phyloP scores from a whole-genome alignment of 30 jellyfish, hydroid and myxozoan species.

The Turritopsis rubra region DNA sequence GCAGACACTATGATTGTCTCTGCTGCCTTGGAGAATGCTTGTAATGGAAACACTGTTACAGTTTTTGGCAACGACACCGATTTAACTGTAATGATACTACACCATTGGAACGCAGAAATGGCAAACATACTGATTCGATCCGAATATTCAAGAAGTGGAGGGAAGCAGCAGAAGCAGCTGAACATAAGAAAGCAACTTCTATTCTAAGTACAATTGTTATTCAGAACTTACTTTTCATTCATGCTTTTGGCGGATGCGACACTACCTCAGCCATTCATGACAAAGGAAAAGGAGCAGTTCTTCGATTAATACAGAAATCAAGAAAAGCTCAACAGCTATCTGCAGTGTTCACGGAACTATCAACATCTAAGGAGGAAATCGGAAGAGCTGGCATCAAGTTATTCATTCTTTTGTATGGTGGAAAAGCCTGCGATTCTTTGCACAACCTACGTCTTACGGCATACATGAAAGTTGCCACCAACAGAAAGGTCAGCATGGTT shows the following conservation, averaged over 20 bases:
- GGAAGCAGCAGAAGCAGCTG: not conserved
- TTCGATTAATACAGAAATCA: not conserved
- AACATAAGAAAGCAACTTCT: not conserved
- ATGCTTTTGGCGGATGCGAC: slow-evolving; percentile 39
- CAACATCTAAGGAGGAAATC: not conserved
- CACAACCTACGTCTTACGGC: not conserved
- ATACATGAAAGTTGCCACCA: slow-evolving; percentile 24
- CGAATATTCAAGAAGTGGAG: not conserved
- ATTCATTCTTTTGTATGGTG: not conserved
- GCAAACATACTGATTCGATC: not conserved
- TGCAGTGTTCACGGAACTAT: not conserved
- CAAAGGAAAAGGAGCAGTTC: slow-evolving; percentile 8
- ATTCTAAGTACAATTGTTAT: not conserved
- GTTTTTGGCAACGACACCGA: slow-evolving; percentile 7
- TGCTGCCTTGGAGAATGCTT: not conserved
- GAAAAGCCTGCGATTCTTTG: slow-evolving; percentile 11
- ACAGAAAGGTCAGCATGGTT: slow-evolving; percentile 28
- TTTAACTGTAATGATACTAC: slow-evolving; percentile 1
- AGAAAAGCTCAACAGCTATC: not conserved
- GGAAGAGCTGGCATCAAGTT: slow-evolving; percentile 28
- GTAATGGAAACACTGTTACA: slow-evolving; percentile 1
- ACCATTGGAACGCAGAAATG: slow-evolving; percentile 14
- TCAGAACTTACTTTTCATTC: slow-evolving; percentile 14
- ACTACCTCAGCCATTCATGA: slow-evolving; percentile 28
- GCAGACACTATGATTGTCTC: slow-evolving; percentile 1